A percentile compares a stretch with the other conserved stretches of the same genome.
Evolutionary conservation across 2,888 invertebrate genomes (phyloP).

Genomic region (Cataglyphis rosenhaueri): DNA sequence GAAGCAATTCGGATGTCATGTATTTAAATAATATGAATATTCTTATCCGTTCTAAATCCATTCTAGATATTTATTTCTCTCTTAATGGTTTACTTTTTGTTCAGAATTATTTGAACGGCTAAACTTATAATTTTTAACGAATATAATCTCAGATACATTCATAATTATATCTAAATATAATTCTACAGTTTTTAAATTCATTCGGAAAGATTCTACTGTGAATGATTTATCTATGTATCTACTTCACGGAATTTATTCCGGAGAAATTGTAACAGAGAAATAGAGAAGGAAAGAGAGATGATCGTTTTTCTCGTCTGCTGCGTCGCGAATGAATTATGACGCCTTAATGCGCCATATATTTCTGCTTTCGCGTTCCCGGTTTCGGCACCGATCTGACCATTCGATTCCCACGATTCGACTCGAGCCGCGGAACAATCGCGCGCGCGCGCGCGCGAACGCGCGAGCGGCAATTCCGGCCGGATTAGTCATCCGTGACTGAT

Average conservation of each 20-base stretch:
- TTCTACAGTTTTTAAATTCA: background rate
- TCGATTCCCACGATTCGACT: conserved; percentile 29
- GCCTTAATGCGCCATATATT: conserved; percentile 38
- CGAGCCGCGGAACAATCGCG: conserved; percentile 42
- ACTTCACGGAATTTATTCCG: background rate
- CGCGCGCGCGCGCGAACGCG: conserved; percentile 5
- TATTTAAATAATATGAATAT: conserved; percentile 16
- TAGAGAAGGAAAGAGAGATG: background rate
- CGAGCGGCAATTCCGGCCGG: conserved; percentile 56
- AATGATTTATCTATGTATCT: background rate
- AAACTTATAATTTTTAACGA: background rate
- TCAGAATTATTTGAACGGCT: background rate
- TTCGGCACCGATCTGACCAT: conserved; percentile 14
- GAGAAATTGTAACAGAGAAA: background rate
- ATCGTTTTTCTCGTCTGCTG: background rate
- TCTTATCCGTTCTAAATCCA: background rate
- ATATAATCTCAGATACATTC: background rate
- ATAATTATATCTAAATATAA: background rate
- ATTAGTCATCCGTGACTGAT: conserved; percentile 71
- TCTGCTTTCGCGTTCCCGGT: background rate
- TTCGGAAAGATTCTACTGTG: background rate
- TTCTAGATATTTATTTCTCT: no score
- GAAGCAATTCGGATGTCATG: background rate
- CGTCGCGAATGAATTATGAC: conserved; percentile 11
- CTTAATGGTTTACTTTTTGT: background rate